Percentiles rank a stretch among this genome's conserved stretches.
Evolutionary conservation across 2,888 invertebrate genomes (phyloP).

Genomic region (Netelia inedita): DNA sequence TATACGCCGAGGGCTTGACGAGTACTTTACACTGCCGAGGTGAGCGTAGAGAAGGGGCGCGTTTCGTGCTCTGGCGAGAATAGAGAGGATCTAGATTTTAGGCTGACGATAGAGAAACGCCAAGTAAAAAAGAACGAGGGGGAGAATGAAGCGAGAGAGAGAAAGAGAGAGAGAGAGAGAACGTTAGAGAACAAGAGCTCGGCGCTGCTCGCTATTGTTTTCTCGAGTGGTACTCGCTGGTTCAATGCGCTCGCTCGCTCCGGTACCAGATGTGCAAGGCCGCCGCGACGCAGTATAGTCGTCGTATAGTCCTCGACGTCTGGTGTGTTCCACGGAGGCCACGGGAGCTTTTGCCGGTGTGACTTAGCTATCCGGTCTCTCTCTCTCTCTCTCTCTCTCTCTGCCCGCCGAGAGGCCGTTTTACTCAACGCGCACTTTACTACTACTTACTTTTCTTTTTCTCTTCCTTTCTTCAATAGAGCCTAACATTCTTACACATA

Average conservation of each 20-base stretch:
- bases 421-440: constrained; percentile 55
- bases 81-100: constrained; percentile 80
- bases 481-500: constrained; percentile 53
- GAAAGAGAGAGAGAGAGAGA: constrained; percentile 69
- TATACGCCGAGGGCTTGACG: constrained; percentile 37
- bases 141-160: constrained; percentile 5
- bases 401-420: constrained; percentile 33
- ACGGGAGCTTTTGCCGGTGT: constrained; percentile 42
- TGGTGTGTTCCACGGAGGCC: constrained; percentile 38
- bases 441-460: constrained; percentile 30
- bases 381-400: neutral
- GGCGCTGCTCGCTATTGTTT: constrained; percentile 84
- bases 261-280: constrained; percentile 83
- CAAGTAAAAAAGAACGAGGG: constrained; percentile 42
- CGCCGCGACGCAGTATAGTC: constrained; percentile 53
- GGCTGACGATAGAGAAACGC: constrained; percentile 79
- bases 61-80: constrained; percentile 64
- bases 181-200: constrained; percentile 74
- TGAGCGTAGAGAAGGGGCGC: constrained; percentile 49
- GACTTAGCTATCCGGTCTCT: constrained; percentile 36
- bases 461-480: constrained; percentile 9
- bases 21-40: constrained; percentile 52
- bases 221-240: constrained; percentile 85
- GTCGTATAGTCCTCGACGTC: constrained; percentile 51
- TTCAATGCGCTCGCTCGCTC: constrained; percentile 82